phyloP scores from a whole-genome alignment of 2,888 invertebrate species.

The Ectobius pallidus region DNA sequence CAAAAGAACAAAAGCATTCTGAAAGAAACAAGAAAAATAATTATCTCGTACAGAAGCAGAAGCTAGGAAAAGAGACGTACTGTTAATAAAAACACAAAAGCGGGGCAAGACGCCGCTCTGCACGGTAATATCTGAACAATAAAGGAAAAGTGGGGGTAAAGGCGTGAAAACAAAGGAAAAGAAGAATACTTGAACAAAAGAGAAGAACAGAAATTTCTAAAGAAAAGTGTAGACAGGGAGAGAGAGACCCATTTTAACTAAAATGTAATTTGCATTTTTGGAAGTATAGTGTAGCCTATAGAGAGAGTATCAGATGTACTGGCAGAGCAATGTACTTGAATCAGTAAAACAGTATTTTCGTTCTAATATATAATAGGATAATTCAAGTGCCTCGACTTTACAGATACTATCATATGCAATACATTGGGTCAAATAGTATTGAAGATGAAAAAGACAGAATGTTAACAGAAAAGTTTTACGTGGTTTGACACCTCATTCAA shows the following conservation, averaged over 20 bases:
- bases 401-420: no score
- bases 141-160: constrained; percentile 38
- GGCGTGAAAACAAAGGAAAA: constrained; percentile 40
- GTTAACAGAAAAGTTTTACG: no score
- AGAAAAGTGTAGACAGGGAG: constrained; percentile 32
- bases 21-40: constrained; percentile 38
- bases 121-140: constrained; percentile 38
- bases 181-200: constrained; percentile 39
- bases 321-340: no score
- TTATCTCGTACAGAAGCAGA: constrained; percentile 26
- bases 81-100: constrained; percentile 38
- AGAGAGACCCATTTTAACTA: constrained; percentile 31
- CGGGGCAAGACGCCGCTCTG: constrained; percentile 29
- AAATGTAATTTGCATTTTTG: constrained; percentile 33
- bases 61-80: constrained; percentile 25
- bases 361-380: no score
- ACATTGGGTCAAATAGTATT: no score
- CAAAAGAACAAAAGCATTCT: constrained; percentile 25
- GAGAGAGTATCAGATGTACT: no score
- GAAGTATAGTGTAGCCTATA: background rate
- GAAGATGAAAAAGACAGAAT: no score
- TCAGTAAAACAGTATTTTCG: no score
- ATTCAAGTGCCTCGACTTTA: no score
- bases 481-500: no score
- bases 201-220: constrained; percentile 35